Evolutionary conservation across 2,113 vertebrate species (phyloP).

Genomic region (Machaerirhynchus nigripectus): DNA sequence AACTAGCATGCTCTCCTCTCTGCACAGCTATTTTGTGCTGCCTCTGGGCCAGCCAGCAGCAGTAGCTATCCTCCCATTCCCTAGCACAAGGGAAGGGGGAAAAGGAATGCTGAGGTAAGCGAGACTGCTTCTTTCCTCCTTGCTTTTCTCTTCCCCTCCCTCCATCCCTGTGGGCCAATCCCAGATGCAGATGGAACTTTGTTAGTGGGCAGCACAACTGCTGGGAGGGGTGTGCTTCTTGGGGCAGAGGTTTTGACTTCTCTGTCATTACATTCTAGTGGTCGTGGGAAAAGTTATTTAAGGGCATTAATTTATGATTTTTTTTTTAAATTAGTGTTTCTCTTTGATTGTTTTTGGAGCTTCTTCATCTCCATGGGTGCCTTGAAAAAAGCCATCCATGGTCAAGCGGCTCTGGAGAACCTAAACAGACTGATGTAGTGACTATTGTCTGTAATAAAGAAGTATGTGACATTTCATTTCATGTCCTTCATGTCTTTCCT

Average conservation of each 20-base stretch:
- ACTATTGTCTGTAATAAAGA: slow-evolving; percentile 37
- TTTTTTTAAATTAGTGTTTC: background rate
- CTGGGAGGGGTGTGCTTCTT: background rate
- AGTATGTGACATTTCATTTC: background rate
- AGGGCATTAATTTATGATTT: slow-evolving; percentile 31
- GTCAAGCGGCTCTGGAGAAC: background rate
- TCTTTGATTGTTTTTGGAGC: background rate
- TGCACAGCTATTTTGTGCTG: background rate
- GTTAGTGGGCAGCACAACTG: background rate
- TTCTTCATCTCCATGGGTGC: background rate
- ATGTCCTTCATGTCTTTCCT: background rate
- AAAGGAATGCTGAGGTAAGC: background rate
- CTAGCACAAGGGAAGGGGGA: background rate
- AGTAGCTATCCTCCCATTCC: background rate
- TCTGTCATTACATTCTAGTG: background rate
- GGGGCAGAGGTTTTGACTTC: background rate
- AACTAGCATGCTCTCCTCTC: background rate
- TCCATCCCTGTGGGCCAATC: background rate
- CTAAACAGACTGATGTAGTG: background rate
- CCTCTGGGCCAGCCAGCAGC: background rate
- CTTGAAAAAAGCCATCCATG: background rate
- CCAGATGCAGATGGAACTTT: background rate
- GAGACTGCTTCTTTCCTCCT: background rate
- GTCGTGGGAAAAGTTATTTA: background rate
- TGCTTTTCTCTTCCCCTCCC: background rate